phyloP scores from a whole-genome alignment of 1,140 invertebrate species.

The Cotesia glomerata region DNA sequence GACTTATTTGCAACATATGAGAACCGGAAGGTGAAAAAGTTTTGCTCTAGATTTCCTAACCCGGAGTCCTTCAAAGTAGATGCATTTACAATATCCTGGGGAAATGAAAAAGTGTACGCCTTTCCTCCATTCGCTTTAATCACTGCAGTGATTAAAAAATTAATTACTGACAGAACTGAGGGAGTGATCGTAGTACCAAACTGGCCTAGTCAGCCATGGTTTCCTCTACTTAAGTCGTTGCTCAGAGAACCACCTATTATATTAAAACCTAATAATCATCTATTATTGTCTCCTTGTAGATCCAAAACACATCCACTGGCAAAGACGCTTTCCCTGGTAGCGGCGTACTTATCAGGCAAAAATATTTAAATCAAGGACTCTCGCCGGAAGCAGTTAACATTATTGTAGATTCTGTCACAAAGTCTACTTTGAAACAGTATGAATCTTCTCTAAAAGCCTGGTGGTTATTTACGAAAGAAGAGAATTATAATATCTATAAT shows the following conservation, averaged over 20 bases:
- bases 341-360: slow-evolving; percentile 33
- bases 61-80: slow-evolving; percentile 1
- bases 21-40: not conserved
- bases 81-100: slow-evolving; percentile 4
- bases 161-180: slow-evolving; percentile 37
- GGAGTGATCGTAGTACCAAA: slow-evolving; percentile 41
- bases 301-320: slow-evolving; percentile 18
- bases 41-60: not conserved
- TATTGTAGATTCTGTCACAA: slow-evolving; percentile 37
- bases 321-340: slow-evolving; percentile 28
- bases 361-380: slow-evolving; percentile 19
- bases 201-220: slow-evolving; percentile 40
- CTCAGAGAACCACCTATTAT: not conserved
- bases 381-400: slow-evolving; percentile 25
- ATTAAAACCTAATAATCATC: slow-evolving; percentile 19
- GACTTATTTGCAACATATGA: slow-evolving; percentile 6
- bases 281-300: slow-evolving; percentile 30
- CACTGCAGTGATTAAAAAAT: slow-evolving; percentile 37
- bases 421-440: slow-evolving; percentile 46
- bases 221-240: slow-evolving; percentile 31
- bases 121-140: slow-evolving; percentile 45
- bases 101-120: slow-evolving; percentile 31
- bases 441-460: slow-evolving; percentile 29
- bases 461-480: slow-evolving; percentile 31
- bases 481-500: slow-evolving; percentile 19